Conservation (phyloP, 2,888 invertebrate species). For the Bombylius major region DNA sequence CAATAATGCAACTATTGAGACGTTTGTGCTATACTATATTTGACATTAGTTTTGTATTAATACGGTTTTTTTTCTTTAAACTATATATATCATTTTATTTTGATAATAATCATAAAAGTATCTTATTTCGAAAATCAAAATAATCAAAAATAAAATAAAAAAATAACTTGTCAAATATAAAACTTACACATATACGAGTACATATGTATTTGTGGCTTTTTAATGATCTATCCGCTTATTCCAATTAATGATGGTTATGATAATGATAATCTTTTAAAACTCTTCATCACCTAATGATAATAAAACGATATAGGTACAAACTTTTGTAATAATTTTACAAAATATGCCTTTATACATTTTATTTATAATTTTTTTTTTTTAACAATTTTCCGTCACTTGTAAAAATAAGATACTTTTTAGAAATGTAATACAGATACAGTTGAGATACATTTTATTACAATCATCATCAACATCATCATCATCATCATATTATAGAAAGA, state of each 20-base stretch:
- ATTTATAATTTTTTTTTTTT: too few species aligned
- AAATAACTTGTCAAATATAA: background rate
- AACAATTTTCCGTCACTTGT: too few species aligned
- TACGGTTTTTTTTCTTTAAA: too few species aligned
- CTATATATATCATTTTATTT: background rate
- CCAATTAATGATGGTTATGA: background rate
- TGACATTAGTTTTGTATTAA: too few species aligned
- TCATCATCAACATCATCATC: background rate
- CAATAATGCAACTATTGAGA: too few species aligned
- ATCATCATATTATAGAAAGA: background rate
- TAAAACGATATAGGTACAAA: background rate
- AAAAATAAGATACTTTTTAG: too few species aligned
- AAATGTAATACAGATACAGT: too few species aligned
- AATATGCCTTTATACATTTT: too few species aligned
- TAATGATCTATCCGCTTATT: background rate
- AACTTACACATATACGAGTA: too few species aligned
- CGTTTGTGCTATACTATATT: too few species aligned
- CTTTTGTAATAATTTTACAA: background rate
- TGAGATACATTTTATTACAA: background rate
- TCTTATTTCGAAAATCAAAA: background rate
- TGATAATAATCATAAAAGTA: background rate
- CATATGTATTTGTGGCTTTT: background rate
- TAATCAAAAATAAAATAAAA: background rate
- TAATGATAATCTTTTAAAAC: background rate
- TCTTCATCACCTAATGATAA: background rate